Evolutionary conservation across 2,797 vertebrate species (phyloP).

Genomic region (Salmo trutta): DNA sequence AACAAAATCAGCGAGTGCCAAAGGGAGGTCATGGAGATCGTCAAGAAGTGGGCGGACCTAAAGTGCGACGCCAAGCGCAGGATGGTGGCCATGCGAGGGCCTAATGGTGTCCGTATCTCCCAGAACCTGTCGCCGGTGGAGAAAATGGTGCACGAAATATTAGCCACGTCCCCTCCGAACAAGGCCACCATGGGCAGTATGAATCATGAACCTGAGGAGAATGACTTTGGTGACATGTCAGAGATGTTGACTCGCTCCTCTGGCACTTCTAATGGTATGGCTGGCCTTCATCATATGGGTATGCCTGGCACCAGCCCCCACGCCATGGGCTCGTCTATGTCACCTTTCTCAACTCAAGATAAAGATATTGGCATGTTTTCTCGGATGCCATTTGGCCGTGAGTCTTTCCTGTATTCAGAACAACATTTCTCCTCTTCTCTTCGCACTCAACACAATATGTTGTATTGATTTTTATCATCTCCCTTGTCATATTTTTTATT

Average conservation of each 20-base stretch:
- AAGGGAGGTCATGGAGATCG: slow-evolving; percentile 65
- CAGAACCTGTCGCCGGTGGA: slow-evolving; percentile 74
- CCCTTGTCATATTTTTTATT: neutral
- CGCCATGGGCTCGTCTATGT: slow-evolving; percentile 12
- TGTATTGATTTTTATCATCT: neutral
- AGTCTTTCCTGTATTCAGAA: slow-evolving; percentile 11
- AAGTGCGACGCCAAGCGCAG: slow-evolving; percentile 79
- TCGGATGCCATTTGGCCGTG: slow-evolving; percentile 29
- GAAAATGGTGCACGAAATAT: slow-evolving; percentile 77
- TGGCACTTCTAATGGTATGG: slow-evolving; percentile 29
- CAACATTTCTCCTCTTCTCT: neutral
- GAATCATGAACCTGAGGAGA: slow-evolving; percentile 44
- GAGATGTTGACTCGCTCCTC: neutral
- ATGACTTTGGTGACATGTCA: slow-evolving; percentile 26
- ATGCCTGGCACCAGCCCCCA: slow-evolving; percentile 16
- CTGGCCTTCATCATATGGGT: slow-evolving; percentile 17
- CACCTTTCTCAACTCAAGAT: slow-evolving; percentile 7
- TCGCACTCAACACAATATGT: neutral
- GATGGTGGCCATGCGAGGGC: slow-evolving; percentile 61
- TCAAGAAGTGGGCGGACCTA: slow-evolving; percentile 83
- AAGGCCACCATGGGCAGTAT: neutral
- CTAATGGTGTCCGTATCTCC: slow-evolving; percentile 46
- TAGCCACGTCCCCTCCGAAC: slow-evolving; percentile 64
- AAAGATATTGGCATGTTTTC: slow-evolving; percentile 27
- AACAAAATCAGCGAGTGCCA: slow-evolving; percentile 62